phyloP scores from a whole-genome alignment of 2,888 invertebrate genomes.

The Amphimallon solstitiale region DNA sequence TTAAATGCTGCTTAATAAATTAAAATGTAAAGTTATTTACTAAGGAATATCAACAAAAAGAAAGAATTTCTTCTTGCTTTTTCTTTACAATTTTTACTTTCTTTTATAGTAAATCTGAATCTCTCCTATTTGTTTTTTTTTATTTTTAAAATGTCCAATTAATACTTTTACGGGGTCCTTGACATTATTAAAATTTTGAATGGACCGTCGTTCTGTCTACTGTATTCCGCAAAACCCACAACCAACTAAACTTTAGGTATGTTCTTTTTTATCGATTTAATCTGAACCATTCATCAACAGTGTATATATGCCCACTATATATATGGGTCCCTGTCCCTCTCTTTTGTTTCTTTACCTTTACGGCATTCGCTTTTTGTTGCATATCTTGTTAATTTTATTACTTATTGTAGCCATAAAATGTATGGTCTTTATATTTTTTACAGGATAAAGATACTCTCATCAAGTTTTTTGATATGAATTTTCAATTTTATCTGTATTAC shows the following conservation, averaged over 20 bases:
- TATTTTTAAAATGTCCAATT: neutral
- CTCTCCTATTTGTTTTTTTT: neutral
- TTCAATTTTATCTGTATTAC: neutral
- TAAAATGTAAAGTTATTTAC: no score
- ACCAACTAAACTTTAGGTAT: constrained; percentile 1
- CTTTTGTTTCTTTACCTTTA: constrained; percentile 20
- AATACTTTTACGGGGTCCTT: constrained; percentile 4
- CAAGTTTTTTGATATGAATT: no score
- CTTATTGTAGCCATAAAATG: constrained; percentile 23
- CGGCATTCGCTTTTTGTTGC: constrained; percentile 17
- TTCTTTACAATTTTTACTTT: neutral
- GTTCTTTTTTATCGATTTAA: constrained; percentile 8
- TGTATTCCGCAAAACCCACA: constrained; percentile 4
- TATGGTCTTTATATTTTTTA: constrained; percentile 4
- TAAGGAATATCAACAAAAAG: no score
- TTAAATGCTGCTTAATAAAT: no score
- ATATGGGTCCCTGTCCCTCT: neutral
- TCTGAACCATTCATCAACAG: constrained; percentile 25
- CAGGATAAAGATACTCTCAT: neutral
- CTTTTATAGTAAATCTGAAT: neutral
- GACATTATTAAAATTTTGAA: constrained; percentile 20
- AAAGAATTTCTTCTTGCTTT: no score
- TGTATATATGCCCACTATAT: neutral
- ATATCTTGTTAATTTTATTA: constrained; percentile 23
- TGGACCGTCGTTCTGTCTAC: constrained; percentile 1